Evolutionary conservation across 2,888 invertebrate species (phyloP).

Genomic region (Fragum sueziense): DNA sequence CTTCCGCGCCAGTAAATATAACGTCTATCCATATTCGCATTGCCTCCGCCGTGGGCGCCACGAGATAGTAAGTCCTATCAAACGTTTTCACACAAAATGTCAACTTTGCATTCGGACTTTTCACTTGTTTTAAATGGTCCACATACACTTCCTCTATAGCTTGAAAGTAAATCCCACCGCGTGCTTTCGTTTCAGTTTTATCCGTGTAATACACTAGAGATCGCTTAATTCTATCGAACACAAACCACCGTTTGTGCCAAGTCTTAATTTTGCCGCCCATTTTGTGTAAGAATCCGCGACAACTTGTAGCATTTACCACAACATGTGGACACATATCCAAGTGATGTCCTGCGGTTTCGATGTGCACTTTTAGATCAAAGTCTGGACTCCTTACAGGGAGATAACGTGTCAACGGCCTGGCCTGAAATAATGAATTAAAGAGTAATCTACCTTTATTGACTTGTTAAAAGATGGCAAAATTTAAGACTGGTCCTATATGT

Average conservation of each 20-base stretch:
- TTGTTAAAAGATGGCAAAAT: neutral
- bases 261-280: conserved; percentile 87
- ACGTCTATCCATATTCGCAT: conserved; percentile 99
- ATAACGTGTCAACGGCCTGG: conserved; percentile 88
- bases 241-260: conserved; percentile 98
- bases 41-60: conserved; percentile 96
- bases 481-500: too few relatives aligned
- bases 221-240: conserved; percentile 94
- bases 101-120: conserved; percentile 94
- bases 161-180: conserved; percentile 88
- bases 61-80: conserved; percentile 93
- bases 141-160: conserved; percentile 98
- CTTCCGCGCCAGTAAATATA: conserved; percentile 95
- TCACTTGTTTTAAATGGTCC: conserved; percentile 95
- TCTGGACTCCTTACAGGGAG: conserved; percentile 93
- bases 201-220: conserved; percentile 96
- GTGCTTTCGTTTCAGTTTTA: conserved; percentile 92
- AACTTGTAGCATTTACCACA: conserved; percentile 90
- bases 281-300: conserved; percentile 95
- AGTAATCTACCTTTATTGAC: neutral
- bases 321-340: conserved; percentile 93
- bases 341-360: conserved; percentile 97
- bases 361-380: conserved; percentile 93
- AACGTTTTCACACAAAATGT: conserved; percentile 97
- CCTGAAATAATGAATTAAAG: neutral